Evolutionary conservation across 2,797 vertebrate genomes (phyloP).

Genomic region (Momotus momota): DNA sequence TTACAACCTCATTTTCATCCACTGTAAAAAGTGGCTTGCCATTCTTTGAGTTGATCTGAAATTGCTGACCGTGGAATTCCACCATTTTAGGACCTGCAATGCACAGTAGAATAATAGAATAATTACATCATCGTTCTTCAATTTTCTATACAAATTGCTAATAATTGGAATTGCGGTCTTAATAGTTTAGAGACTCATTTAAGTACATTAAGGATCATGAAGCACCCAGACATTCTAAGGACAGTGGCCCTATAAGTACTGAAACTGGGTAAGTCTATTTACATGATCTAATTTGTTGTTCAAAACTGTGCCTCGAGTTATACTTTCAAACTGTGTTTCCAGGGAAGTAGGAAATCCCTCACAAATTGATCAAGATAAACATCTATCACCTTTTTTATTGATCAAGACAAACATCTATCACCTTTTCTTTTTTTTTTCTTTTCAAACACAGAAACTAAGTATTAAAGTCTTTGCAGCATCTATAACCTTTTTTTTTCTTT

Average conservation of each 20-base stretch:
- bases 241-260: not conserved
- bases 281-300: not conserved
- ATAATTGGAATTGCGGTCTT: not conserved
- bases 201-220: not conserved
- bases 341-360: not conserved
- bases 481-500: too few relatives aligned
- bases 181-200: not conserved
- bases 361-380: not conserved
- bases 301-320: not conserved
- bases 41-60: conserved; percentile 86
- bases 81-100: conserved; percentile 88
- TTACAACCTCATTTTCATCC: conserved; percentile 83
- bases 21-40: conserved; percentile 90
- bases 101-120: not conserved
- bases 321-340: not conserved
- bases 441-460: not conserved
- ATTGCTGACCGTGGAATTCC: conserved; percentile 83
- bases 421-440: not conserved
- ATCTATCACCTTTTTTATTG: not conserved
- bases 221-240: not conserved
- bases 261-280: not conserved
- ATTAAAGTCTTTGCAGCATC: not conserved
- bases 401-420: too few relatives aligned
- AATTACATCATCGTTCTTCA: not conserved
- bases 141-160: not conserved